phyloP scores from a whole-genome alignment of 2,113 vertebrate species.

The Callithrix jacchus region DNA sequence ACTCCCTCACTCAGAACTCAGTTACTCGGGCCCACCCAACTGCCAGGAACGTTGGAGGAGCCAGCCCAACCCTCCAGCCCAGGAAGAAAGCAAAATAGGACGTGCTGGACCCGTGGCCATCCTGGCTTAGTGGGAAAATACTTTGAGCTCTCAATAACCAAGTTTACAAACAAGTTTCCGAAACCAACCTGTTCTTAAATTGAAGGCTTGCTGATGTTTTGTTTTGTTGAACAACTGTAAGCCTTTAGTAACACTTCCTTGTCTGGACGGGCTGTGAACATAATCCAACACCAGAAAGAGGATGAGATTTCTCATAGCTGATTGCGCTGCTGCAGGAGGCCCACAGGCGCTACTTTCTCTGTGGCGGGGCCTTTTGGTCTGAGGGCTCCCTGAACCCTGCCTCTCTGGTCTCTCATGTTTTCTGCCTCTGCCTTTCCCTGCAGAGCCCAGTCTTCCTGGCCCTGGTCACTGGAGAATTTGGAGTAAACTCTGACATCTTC shows the following conservation, averaged over 20 bases:
- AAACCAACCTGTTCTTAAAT: background rate
- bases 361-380: background rate
- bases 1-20: background rate
- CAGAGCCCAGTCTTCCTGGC: background rate
- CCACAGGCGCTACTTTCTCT: background rate
- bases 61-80: background rate
- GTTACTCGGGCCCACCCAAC: background rate
- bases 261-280: background rate
- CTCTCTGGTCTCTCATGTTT: background rate
- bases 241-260: background rate
- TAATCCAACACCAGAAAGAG: background rate
- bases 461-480: background rate
- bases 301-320: background rate
- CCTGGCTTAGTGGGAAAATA: background rate
- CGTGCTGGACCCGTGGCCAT: background rate
- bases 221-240: background rate
- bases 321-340: background rate
- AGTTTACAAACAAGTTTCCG: background rate
- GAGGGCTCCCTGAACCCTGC: too few species aligned
- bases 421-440: background rate
- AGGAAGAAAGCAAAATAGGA: background rate
- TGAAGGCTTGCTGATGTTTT: background rate
- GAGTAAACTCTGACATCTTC: too few species aligned
- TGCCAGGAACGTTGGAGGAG: fast-evolving
- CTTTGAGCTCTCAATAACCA: background rate